Evolutionary conservation across 2,888 invertebrate genomes (phyloP), one percentile per base, ranked within the genome.

Genomic region (Andrena hattorfiana): DNA sequence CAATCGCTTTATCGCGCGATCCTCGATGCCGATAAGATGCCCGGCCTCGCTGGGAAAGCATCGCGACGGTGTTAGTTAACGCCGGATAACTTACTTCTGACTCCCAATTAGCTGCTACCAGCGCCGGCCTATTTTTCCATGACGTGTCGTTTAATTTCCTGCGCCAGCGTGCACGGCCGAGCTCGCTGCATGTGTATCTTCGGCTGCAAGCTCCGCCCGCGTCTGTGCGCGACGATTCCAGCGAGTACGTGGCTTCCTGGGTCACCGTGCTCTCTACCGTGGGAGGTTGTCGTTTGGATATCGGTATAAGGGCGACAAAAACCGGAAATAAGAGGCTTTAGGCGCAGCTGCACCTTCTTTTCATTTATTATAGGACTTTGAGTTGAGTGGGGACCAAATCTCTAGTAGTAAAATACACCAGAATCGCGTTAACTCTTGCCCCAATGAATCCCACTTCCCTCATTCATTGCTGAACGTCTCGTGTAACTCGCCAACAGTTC

Each of bases 1-100:
- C 71, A 59, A 82, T 84, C 78, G 79, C 48, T 83, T 84, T 84
- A 84, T 84, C 84, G 71, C 35, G 49, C 83, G 84, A 84, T 83
- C 72, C 59, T 35, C 32, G 51, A 16, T 6, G 5, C 48, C 6
- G 83, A 83, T 83, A 83, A 67, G 67, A 66, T 54, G 48, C 71
- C 23, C 63, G 42, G 77, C 32, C 42, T 13, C 66, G 62, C 49
- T 26, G 32, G 5, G 20, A 48, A 74, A 62, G 63, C 59, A 60
- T 63, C 78, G 82, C 67, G 69, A 64, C 74, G 69, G 49, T 71
- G 81, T 67, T 81, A 81, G 62, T 67, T 81, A 73, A 32, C 69
- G 42, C 59, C 20, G 23, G 64, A 77, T 72, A 81, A 83, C 70
- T 82, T 83, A 81, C 59, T 71, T 72, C 70, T 51, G 35, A 51